A percentile compares a stretch with the other conserved stretches of the same genome.
phyloP scores from a whole-genome alignment of 2,113 vertebrate genomes.

The Lasiurus borealis region DNA sequence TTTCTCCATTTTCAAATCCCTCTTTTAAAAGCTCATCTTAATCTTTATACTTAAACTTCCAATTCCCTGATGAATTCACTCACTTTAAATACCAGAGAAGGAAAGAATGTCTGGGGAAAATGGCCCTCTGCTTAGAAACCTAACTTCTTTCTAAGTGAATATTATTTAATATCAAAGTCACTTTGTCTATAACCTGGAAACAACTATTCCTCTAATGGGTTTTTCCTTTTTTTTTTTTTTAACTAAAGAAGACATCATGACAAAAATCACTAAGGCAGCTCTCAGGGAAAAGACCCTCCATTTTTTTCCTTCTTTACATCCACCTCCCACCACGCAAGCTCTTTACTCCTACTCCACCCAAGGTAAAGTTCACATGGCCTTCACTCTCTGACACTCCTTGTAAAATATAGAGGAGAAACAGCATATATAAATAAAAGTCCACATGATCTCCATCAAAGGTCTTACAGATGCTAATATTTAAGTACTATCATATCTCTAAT shows the following conservation, averaged over 20 bases:
- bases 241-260: slow-evolving; percentile 47
- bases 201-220: background rate
- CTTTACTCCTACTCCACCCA: background rate
- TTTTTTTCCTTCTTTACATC: background rate
- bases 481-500: slow-evolving; percentile 32
- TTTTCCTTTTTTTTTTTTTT: background rate
- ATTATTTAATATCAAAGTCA: slow-evolving; percentile 34
- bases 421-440: background rate
- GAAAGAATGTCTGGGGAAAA: background rate
- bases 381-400: background rate
- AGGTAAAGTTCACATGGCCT: background rate
- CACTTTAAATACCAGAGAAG: background rate
- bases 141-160: slow-evolving; percentile 35
- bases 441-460: background rate
- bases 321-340: background rate
- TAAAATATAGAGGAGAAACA: background rate
- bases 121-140: background rate
- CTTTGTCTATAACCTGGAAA: slow-evolving; percentile 14
- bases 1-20: background rate
- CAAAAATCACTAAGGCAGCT: background rate
- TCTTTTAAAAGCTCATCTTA: slow-evolving; percentile 39
- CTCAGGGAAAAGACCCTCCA: accelerated
- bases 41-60: slow-evolving; percentile 42
- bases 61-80: slow-evolving; percentile 9
- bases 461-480: background rate